phyloP scores from a whole-genome alignment of 2,888 invertebrate genomes.

The Choreutis nemorana region DNA sequence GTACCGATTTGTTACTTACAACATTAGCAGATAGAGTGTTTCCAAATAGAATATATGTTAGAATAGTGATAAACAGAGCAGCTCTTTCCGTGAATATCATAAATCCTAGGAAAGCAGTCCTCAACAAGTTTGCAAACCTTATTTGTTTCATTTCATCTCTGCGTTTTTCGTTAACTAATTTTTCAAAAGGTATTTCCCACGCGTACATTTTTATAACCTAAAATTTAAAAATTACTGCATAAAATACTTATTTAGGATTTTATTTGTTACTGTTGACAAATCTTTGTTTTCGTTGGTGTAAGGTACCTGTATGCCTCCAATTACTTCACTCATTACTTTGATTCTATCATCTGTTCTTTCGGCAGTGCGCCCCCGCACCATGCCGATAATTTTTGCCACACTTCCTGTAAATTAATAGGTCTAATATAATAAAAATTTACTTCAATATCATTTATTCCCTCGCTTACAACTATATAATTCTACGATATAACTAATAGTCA shows the following conservation, averaged over 20 bases:
- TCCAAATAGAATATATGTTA: slow-evolving; percentile 72
- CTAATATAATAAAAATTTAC: neutral
- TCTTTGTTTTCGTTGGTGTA: slow-evolving; percentile 14
- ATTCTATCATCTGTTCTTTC: slow-evolving; percentile 87
- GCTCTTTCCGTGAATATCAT: slow-evolving; percentile 84
- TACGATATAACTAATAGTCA: too few relatives aligned
- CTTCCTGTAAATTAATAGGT: slow-evolving; percentile 37
- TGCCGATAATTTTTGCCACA: slow-evolving; percentile 62
- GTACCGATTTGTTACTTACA: slow-evolving; percentile 54
- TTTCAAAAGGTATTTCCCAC: slow-evolving; percentile 91
- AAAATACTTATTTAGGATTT: neutral
- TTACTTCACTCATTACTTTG: slow-evolving; percentile 92
- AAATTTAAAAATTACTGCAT: slow-evolving; percentile 8
- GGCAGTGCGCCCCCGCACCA: slow-evolving; percentile 78
- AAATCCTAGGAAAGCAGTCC: slow-evolving; percentile 76
- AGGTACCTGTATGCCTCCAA: slow-evolving; percentile 88
- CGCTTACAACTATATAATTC: too few relatives aligned
- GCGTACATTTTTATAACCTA: slow-evolving; percentile 97
- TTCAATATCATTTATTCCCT: too few relatives aligned
- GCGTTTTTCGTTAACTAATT: slow-evolving; percentile 76
- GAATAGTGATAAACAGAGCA: slow-evolving; percentile 77
- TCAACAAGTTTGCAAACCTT: slow-evolving; percentile 68
- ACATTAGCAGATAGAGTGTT: slow-evolving; percentile 75
- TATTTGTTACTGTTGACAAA: too few relatives aligned
- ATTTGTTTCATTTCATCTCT: slow-evolving; percentile 65